These are phyloP conservation scores for Drosophila flavopinicola DNA, from an alignment of 2,888 invertebrate species.

Conservation along the genomic window DNA sequence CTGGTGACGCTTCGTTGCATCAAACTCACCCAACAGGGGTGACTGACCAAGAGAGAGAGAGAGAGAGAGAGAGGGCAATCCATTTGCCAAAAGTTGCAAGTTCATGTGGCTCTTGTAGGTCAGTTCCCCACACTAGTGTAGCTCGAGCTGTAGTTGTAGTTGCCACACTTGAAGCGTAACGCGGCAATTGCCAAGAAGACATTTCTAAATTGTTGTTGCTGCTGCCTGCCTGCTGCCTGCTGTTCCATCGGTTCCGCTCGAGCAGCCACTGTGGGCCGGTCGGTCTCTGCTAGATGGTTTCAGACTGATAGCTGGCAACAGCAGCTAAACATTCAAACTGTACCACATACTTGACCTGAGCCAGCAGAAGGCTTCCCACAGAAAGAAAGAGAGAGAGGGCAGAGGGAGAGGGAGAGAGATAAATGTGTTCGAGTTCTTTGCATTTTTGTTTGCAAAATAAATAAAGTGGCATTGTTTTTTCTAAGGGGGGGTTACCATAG, in stretches of 20 bases:
- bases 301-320: conserved; percentile 22
- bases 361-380: conserved; percentile 10
- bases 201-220: conserved; percentile 28
- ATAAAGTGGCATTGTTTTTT: neutral
- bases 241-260: conserved; percentile 52
- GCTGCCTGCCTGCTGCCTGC: conserved; percentile 29
- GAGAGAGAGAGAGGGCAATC: conserved; percentile 19
- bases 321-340: conserved; percentile 2
- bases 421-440: conserved; percentile 19
- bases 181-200: conserved; percentile 52
- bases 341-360: conserved; percentile 22
- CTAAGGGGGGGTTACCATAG: conserved; percentile 4
- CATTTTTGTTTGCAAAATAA: conserved; percentile 24
- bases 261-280: conserved; percentile 36
- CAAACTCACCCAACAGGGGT: conserved; percentile 39
- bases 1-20: conserved; percentile 56
- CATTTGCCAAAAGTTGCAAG: conserved; percentile 63
- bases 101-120: conserved; percentile 58
- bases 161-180: conserved; percentile 59
- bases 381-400: conserved; percentile 5
- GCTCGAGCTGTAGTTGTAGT: conserved; percentile 2
- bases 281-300: conserved; percentile 22
- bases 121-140: conserved; percentile 36
- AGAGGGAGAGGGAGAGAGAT: neutral
- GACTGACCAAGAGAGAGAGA: neutral